These are phyloP conservation scores for Bactericera cockerelli DNA, from an alignment of 1,140 invertebrate species.

Conservation along the genomic window DNA sequence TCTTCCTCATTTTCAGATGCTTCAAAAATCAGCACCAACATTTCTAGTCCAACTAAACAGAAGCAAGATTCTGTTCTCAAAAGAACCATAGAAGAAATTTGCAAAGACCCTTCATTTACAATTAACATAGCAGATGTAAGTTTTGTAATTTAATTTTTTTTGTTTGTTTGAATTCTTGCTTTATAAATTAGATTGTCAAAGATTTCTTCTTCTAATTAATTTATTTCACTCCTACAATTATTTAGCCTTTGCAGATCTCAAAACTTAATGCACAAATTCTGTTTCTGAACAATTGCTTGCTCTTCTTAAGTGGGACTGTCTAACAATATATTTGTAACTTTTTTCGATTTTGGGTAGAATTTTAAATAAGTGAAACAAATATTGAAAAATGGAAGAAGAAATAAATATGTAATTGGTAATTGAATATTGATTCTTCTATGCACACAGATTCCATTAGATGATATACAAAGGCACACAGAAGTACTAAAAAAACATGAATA, in stretches of 20 bases:
- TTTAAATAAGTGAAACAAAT: too few relatives aligned
- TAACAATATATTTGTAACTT: too few relatives aligned
- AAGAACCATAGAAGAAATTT: background rate
- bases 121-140: constrained; percentile 4
- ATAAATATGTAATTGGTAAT: too few relatives aligned
- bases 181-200: background rate
- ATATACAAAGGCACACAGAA: background rate
- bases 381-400: too few relatives aligned
- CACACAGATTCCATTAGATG: background rate
- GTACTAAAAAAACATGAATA: background rate
- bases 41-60: constrained; percentile 3
- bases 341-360: too few relatives aligned
- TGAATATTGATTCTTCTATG: too few relatives aligned
- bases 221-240: background rate
- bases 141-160: background rate
- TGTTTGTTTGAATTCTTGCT: background rate
- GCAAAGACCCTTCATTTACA: background rate
- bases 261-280: background rate
- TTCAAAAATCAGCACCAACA: background rate
- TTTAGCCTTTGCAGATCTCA: background rate
- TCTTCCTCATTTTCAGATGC: background rate
- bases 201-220: background rate
- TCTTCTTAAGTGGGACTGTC: background rate
- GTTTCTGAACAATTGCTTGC: background rate
- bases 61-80: constrained; percentile 1